Percentiles rank a stretch among this genome's conserved stretches.
These are phyloP conservation scores for Lutraria lutraria DNA, from an alignment of 2,888 invertebrate genomes.

Conservation along the genomic window DNA sequence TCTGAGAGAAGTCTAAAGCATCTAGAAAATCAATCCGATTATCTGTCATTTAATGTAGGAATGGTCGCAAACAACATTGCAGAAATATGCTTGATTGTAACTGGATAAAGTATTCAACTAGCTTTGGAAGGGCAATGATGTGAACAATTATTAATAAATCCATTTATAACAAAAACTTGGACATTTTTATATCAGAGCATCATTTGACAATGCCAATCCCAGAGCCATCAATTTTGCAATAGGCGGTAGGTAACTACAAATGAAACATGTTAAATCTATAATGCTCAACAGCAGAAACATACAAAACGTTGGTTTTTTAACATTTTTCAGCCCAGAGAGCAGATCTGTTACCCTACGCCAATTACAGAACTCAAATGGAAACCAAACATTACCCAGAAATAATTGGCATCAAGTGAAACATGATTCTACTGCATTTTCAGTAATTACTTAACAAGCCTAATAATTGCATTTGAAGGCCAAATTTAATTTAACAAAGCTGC, in stretches of 20 bases:
- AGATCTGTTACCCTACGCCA: too few relatives aligned
- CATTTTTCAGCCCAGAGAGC: too few relatives aligned
- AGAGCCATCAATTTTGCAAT: not conserved
- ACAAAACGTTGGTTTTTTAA: not conserved
- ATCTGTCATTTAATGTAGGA: not conserved
- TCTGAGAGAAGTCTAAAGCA: slow-evolving; percentile 11
- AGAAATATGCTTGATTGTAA: slow-evolving; percentile 13
- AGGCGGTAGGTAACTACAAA: not conserved
- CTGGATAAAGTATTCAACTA: slow-evolving; percentile 13
- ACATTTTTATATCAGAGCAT: not conserved
- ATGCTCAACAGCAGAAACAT: not conserved
- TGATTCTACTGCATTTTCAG: not conserved
- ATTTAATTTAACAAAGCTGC: not conserved
- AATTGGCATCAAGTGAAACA: not conserved
- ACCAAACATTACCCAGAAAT: not conserved
- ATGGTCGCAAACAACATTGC: slow-evolving; percentile 4
- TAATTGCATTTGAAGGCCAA: not conserved
- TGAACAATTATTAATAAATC: not conserved
- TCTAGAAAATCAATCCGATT: not conserved
- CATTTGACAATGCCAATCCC: not conserved
- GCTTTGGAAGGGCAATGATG: not conserved
- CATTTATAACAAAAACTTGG: not conserved
- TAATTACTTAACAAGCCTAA: not conserved
- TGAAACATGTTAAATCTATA: not conserved
- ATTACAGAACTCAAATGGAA: too few relatives aligned